A percentile compares a stretch with the other conserved stretches of the same genome.
These are phyloP conservation scores for Cheilosia vulpina DNA, from an alignment of 2,888 invertebrate species.

Conservation along the genomic window DNA sequence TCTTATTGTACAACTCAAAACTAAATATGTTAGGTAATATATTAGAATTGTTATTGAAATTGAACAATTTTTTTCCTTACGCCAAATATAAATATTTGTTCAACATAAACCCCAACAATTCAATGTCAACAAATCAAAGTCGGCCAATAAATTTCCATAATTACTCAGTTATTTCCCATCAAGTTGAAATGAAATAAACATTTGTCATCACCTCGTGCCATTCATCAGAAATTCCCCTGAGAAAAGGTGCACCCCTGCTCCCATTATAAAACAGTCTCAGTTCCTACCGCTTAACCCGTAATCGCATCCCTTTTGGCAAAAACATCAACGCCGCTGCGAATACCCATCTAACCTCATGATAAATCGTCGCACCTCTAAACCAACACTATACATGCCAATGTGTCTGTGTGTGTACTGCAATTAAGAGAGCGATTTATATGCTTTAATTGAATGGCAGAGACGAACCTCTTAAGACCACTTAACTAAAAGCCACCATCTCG, in stretches of 20 bases:
- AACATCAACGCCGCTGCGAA: not conserved
- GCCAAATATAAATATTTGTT: too few species aligned
- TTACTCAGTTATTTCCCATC: conserved; percentile 28
- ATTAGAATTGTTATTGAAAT: too few species aligned
- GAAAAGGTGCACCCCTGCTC: too few species aligned
- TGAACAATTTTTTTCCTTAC: too few species aligned
- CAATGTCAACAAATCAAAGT: too few species aligned
- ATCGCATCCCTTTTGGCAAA: too few species aligned
- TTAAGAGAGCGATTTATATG: conserved; percentile 65
- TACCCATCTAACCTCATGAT: conserved; percentile 1
- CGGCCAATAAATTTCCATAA: conserved; percentile 13
- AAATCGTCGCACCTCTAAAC: conserved; percentile 8
- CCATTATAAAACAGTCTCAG: too few species aligned
- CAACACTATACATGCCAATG: not conserved
- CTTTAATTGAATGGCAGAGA: conserved; percentile 57
- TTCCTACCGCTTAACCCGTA: too few species aligned
- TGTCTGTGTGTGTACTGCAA: conserved; percentile 25
- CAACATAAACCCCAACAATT: too few species aligned
- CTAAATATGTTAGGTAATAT: too few species aligned
- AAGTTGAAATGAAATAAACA: conserved; percentile 12
- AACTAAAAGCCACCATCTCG: conserved; percentile 56
- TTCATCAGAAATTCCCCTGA: conserved; percentile 4
- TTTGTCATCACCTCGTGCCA: conserved; percentile 1
- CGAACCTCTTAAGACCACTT: conserved; percentile 59
- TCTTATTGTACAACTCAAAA: too few species aligned